These are phyloP conservation scores for Moxostoma hubbsi DNA, from an alignment of 2,797 vertebrate genomes.

Conservation along the genomic window DNA sequence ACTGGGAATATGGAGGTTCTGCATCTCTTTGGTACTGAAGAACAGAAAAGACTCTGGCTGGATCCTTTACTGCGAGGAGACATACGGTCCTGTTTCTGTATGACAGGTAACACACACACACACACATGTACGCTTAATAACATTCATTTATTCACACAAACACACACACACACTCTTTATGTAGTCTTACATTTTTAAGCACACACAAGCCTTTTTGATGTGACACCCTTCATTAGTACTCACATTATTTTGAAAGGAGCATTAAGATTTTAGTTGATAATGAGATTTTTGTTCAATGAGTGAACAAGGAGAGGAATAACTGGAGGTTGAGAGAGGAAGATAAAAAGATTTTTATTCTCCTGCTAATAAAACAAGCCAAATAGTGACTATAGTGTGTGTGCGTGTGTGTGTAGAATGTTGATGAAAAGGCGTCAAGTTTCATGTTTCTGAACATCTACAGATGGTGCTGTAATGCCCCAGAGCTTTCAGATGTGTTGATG, in stretches of 20 bases:
- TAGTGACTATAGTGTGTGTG: conserved; percentile 19
- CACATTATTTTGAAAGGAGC: neutral
- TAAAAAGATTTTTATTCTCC: neutral
- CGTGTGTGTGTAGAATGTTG: neutral
- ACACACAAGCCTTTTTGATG: neutral
- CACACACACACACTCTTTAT: neutral
- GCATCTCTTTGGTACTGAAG: conserved; percentile 88
- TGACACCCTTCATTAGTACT: neutral
- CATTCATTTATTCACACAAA: neutral
- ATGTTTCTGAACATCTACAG: conserved; percentile 52
- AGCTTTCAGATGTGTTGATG: conserved; percentile 2
- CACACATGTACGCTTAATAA: neutral
- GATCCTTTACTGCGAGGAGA: conserved; percentile 89
- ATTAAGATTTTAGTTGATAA: neutral
- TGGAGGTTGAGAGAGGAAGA: neutral
- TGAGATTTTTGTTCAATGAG: no score
- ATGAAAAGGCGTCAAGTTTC: neutral
- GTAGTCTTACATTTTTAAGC: neutral
- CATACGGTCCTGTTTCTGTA: conserved; percentile 93
- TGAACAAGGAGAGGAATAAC: neutral
- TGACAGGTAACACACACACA: conserved; percentile 84
- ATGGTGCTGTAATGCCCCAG: conserved; percentile 39
- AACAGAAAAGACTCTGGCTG: conserved; percentile 90
- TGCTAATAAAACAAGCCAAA: neutral
- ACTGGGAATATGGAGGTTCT: conserved; percentile 96